Conservation (phyloP, 2,797 vertebrate genomes). For the Characodon lateralis region DNA sequence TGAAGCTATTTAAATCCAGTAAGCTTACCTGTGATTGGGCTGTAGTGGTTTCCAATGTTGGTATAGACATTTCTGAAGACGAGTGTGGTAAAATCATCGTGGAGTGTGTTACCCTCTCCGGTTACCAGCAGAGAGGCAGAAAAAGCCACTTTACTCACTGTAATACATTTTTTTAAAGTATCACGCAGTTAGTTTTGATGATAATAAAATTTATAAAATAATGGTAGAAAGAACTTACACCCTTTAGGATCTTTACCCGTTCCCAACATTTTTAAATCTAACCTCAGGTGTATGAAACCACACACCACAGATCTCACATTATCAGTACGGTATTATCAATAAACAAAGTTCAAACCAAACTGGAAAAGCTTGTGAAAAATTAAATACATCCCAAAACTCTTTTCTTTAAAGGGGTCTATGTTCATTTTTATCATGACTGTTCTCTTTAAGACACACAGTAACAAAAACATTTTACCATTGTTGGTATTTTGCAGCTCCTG, state of each 20-base stretch:
- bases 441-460: not conserved
- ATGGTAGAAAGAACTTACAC: too few relatives aligned
- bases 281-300: too few relatives aligned
- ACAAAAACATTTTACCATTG: constrained; percentile 12
- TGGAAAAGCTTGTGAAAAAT: too few relatives aligned
- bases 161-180: constrained; percentile 12
- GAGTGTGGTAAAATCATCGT: fast-evolving
- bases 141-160: constrained; percentile 46
- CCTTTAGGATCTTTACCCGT: too few relatives aligned
- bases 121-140: constrained; percentile 34
- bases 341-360: too few relatives aligned
- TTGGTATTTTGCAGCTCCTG: constrained; percentile 30
- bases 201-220: not conserved
- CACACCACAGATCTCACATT: too few relatives aligned
- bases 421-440: too few relatives aligned
- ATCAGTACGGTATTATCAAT: too few relatives aligned
- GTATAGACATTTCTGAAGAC: constrained; percentile 45
- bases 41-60: constrained; percentile 55
- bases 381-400: too few relatives aligned
- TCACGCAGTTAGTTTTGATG: not conserved
- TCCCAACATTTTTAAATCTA: too few relatives aligned
- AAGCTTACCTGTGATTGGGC: constrained; percentile 37
- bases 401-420: too few relatives aligned
- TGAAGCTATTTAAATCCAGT: not conserved
- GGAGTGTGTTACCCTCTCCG: not conserved